phyloP scores from a whole-genome alignment of 2,888 invertebrate genomes.

The Acronicta leporina region DNA sequence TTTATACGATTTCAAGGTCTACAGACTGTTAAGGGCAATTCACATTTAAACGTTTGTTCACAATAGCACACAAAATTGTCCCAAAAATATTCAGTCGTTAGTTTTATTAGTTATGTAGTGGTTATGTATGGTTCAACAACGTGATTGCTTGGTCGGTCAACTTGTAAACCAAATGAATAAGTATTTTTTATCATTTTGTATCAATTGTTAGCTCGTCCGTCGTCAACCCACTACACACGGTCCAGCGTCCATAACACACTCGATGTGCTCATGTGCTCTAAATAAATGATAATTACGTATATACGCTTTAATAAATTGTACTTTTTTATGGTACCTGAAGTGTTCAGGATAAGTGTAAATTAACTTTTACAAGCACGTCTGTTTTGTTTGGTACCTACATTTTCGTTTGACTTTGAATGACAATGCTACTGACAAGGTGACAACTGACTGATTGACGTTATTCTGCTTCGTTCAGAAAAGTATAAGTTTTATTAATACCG shows the following conservation, averaged over 20 bases:
- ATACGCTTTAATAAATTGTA: too few relatives aligned
- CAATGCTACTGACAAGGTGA: too few relatives aligned
- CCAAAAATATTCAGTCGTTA: background rate
- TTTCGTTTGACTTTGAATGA: too few relatives aligned
- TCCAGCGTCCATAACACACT: too few relatives aligned
- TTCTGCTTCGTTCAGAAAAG: background rate
- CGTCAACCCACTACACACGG: too few relatives aligned
- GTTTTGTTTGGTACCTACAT: background rate
- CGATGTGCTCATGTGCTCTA: too few relatives aligned
- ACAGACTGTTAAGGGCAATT: constrained; percentile 19
- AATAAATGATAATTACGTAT: too few relatives aligned
- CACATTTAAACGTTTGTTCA: constrained; percentile 2
- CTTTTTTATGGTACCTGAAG: background rate
- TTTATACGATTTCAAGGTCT: constrained; percentile 49
- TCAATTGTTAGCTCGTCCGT: too few relatives aligned
- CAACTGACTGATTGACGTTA: background rate
- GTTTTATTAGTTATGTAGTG: too few relatives aligned
- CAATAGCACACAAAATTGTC: background rate
- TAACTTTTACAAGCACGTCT: background rate
- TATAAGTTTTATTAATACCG: background rate
- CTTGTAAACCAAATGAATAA: too few relatives aligned
- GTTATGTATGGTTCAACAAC: background rate
- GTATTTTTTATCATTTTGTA: too few relatives aligned
- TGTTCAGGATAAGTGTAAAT: background rate
- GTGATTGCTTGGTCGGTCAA: background rate